phyloP scores from a whole-genome alignment of 2,888 invertebrate species.

The Helleia helle region DNA sequence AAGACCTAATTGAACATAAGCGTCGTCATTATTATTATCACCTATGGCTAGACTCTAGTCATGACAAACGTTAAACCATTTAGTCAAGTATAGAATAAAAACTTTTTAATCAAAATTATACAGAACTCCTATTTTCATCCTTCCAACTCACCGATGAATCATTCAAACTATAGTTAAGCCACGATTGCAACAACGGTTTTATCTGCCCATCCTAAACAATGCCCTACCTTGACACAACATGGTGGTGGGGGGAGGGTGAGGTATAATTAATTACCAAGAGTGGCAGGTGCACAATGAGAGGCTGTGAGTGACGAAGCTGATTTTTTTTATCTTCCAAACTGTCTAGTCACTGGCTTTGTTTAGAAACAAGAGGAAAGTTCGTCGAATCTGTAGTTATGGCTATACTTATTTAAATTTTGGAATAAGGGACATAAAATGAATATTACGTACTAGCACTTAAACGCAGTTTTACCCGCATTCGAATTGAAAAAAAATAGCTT shows the following conservation, averaged over 20 bases:
- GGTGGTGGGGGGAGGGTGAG: conserved; percentile 26
- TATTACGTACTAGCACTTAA: too few species aligned
- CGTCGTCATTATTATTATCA: too few species aligned
- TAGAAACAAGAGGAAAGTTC: not conserved
- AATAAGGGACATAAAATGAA: too few species aligned
- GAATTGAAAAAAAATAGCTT: too few species aligned
- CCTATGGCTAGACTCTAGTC: too few species aligned
- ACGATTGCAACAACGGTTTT: conserved; percentile 13
- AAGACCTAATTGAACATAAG: too few species aligned
- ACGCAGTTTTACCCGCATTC: too few species aligned
- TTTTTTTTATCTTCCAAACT: conserved; percentile 35
- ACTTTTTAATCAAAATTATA: too few species aligned
- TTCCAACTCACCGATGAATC: too few species aligned
- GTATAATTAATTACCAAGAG: conserved; percentile 60
- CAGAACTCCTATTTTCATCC: too few species aligned
- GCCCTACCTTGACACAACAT: conserved; percentile 64
- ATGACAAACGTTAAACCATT: too few species aligned
- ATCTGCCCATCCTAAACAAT: conserved; percentile 41
- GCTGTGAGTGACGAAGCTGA: conserved; percentile 46
- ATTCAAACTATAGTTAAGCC: not conserved
- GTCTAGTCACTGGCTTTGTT: conserved; percentile 12
- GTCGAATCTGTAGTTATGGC: conserved; percentile 2
- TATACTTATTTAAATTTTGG: conserved; percentile 1
- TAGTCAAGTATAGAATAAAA: too few species aligned
- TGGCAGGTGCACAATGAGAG: conserved; percentile 70